Percentiles rank a stretch among this genome's conserved stretches.
phyloP scores from a whole-genome alignment of 2,113 vertebrate species.

The Micronisus gabar region DNA sequence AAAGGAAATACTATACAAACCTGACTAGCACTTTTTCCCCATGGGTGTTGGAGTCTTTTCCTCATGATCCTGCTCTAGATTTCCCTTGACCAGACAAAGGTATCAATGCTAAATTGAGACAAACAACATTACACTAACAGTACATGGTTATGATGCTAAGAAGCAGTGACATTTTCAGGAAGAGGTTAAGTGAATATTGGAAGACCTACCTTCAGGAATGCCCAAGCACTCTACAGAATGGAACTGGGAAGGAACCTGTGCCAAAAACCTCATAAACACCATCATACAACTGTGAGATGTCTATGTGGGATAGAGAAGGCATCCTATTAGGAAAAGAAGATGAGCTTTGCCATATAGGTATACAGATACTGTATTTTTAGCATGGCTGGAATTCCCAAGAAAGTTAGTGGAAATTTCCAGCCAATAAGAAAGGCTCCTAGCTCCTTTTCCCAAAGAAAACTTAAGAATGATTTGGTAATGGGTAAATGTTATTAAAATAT shows the following conservation, averaged over 20 bases:
- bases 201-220: background rate
- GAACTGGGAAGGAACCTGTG: background rate
- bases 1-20: background rate
- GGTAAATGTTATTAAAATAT: background rate
- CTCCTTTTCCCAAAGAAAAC: background rate
- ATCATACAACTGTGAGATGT: background rate
- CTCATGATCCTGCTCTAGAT: background rate
- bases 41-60: background rate
- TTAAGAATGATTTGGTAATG: background rate
- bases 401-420: background rate
- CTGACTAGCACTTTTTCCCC: background rate
- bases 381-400: background rate
- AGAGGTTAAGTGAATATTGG: background rate
- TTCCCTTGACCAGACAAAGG: background rate
- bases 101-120: background rate
- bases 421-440: background rate
- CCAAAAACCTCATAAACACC: background rate
- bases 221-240: background rate
- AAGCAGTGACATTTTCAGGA: background rate
- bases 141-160: background rate
- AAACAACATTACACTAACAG: background rate
- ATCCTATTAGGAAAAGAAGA: background rate
- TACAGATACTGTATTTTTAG: background rate
- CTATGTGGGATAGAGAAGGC: background rate
- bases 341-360: background rate